Evolutionary conservation across 2,888 invertebrate species (phyloP), one percentile per base, ranked within the genome.

Genomic region (Acanthosepion pharaonis): DNA sequence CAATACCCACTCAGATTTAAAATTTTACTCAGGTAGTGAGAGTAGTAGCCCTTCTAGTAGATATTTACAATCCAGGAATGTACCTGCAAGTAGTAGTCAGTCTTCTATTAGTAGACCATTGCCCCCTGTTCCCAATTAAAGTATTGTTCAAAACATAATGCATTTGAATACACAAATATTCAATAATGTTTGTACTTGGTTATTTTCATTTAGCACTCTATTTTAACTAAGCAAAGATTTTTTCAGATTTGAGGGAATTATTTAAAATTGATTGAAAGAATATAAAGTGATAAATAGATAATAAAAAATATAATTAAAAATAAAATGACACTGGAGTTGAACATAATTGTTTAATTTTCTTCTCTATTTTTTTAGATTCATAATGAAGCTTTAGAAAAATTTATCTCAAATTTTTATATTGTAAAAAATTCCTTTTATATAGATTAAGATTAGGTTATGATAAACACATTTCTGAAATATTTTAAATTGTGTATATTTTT

Each of bases 61-160:
- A 78, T 15, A 78, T 78, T 78, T 33, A 78, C 78, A 78, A 33
- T n/a, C 78, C 15, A 78, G 78, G n/a, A 78, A n/a, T n/a, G 78
- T 78, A n/a, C 78, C 78, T 15, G n/a, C 78, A 78, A 78, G 78
- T 78, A 33, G 78, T 33, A 78, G 78, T 33, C 78, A 78, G 15
- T 78, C 78, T 78, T 78, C 78, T n/a, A 78, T 78, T 78, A 78
- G n/a, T 78, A 78, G 78, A n/a, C 78, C 78, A 64, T 78, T 78
- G 78, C 78, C 78, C 3, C 78, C 78, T n/a, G 78, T 78, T 9
- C 78, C 78, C 33, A 9, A 78, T 78, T 78, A 78, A 78, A 78
- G n/a, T 18, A 33, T n/a, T 23, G 15, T 78, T 33, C n/a, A 33
- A 15, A 78, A 78, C 0, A 15, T 9, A 78, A n/a, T 78, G 3